phyloP scores from a whole-genome alignment of 2,888 invertebrate species.

The Abscondita cerata region DNA sequence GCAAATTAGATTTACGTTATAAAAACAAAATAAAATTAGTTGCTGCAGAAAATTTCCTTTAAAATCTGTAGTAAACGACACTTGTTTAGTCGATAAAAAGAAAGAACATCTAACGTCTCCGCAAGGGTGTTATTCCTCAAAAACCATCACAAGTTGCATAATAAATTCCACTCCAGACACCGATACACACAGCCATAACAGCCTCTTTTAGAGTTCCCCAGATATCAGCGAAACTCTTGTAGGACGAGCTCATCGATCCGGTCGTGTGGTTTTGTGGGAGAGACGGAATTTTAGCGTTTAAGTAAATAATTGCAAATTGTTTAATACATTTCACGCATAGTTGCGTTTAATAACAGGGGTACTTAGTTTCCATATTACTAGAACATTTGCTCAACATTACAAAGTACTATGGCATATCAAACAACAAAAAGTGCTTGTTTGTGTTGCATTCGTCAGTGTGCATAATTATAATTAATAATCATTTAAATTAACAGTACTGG shows the following conservation, averaged over 20 bases:
- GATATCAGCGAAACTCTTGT: constrained; percentile 35
- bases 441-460: too few relatives aligned
- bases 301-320: constrained; percentile 19
- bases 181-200: constrained; percentile 34
- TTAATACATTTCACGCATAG: constrained; percentile 7
- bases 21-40: too few relatives aligned
- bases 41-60: neutral
- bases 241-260: constrained; percentile 35
- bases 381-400: too few relatives aligned
- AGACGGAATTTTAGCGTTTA: constrained; percentile 17
- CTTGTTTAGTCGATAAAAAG: constrained; percentile 23
- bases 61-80: constrained; percentile 17
- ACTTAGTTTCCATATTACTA: too few relatives aligned
- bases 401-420: too few relatives aligned
- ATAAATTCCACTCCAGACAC: constrained; percentile 36
- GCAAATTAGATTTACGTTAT: too few relatives aligned
- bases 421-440: too few relatives aligned
- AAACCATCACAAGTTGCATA: constrained; percentile 35
- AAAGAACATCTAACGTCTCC: constrained; percentile 25
- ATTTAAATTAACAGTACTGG: too few relatives aligned
- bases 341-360: neutral
- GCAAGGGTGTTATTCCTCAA: constrained; percentile 28
- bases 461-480: too few relatives aligned
- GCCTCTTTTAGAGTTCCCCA: constrained; percentile 35
- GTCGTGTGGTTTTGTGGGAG: constrained; percentile 16